These are phyloP conservation scores for Pseudorectes ferrugineus DNA, from an alignment of 2,113 vertebrate genomes.

Conservation along the genomic window DNA sequence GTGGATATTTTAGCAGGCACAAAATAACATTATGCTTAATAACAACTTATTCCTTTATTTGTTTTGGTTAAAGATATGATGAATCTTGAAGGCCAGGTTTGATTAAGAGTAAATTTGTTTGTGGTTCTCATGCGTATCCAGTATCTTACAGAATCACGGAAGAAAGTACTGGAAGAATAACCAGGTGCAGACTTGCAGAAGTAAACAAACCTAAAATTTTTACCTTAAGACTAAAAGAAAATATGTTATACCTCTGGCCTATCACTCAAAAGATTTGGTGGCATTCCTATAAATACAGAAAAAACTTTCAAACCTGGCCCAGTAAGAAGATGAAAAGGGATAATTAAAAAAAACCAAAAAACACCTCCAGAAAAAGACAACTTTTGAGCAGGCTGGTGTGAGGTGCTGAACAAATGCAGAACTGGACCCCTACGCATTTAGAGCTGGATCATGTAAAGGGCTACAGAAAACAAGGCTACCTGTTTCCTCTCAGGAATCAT, in stretches of 20 bases:
- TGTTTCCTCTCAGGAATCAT: background rate
- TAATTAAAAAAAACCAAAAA: background rate
- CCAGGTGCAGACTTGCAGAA: background rate
- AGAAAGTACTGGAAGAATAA: background rate
- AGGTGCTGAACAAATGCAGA: background rate
- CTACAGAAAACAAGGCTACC: background rate
- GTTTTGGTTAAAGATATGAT: slow-evolving; percentile 7
- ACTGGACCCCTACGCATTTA: background rate
- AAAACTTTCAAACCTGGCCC: background rate
- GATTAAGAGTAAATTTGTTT: background rate
- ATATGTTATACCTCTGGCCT: background rate
- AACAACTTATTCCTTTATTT: slow-evolving; percentile 12
- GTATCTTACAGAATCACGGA: background rate
- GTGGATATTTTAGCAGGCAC: background rate
- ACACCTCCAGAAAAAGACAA: background rate
- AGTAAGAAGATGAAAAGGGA: background rate
- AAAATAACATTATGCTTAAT: slow-evolving; percentile 40
- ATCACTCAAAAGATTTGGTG: background rate
- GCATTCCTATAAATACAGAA: background rate
- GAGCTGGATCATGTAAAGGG: background rate
- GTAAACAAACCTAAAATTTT: background rate
- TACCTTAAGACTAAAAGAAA: background rate
- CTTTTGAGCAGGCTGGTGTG: background rate
- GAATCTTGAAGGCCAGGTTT: background rate
- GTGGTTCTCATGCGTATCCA: slow-evolving; percentile 25